These are phyloP conservation scores for Isurus oxyrinchus DNA, from an alignment of 2,113 vertebrate species.

Conservation along the genomic window DNA sequence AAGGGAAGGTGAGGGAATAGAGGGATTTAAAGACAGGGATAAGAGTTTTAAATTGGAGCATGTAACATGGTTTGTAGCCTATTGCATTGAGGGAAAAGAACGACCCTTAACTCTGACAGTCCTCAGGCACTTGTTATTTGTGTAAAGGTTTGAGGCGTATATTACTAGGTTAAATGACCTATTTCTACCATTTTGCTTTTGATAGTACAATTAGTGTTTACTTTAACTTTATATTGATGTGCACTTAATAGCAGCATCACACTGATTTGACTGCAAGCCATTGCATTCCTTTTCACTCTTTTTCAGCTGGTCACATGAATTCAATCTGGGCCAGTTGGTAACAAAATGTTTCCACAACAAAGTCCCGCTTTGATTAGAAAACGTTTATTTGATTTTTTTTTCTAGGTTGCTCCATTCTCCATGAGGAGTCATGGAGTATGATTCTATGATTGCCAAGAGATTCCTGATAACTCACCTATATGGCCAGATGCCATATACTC, in stretches of 20 bases:
- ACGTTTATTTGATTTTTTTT: not conserved
- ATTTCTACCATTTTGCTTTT: not conserved
- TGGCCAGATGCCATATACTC: not conserved
- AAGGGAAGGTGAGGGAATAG: not conserved
- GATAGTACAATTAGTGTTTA: not conserved
- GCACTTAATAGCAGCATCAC: not conserved
- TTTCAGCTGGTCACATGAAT: not conserved
- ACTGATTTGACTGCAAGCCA: not conserved
- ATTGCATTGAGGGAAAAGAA: not conserved
- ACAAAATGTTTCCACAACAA: not conserved
- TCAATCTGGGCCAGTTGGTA: not conserved
- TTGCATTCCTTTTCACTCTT: not conserved
- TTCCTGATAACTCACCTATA: not conserved
- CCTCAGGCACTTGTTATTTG: not conserved
- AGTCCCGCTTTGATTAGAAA: not conserved
- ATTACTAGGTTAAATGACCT: not conserved
- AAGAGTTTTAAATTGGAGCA: not conserved
- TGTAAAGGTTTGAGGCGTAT: not conserved
- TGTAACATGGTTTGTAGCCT: not conserved
- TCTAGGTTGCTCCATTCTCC: not conserved
- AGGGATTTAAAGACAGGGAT: not conserved
- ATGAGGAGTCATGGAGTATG: not conserved
- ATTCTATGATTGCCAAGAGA: not conserved
- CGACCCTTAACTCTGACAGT: not conserved
- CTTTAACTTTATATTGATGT: not conserved